Percentiles rank a stretch among this genome's conserved stretches.
Evolutionary conservation across 2,113 vertebrate species (phyloP).

Genomic region (Emberiza fucata): DNA sequence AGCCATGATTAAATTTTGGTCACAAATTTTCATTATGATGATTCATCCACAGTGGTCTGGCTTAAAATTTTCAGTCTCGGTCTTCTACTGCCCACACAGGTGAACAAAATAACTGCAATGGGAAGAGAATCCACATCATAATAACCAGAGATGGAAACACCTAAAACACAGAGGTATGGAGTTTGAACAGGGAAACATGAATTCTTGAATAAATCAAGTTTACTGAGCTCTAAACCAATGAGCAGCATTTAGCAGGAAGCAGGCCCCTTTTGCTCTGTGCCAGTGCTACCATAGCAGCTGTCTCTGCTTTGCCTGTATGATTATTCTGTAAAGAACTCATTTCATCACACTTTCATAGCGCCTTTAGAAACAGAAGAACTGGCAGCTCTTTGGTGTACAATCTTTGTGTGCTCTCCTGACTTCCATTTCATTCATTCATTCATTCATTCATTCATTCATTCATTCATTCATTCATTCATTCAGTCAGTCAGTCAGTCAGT

Average conservation of each 20-base stretch:
- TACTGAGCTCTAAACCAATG: neutral
- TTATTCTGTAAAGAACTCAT: neutral
- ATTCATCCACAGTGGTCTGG: neutral
- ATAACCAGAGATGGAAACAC: neutral
- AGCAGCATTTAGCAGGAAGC: neutral
- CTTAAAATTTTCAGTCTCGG: neutral
- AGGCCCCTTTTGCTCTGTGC: neutral
- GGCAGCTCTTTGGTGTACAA: fast-evolving
- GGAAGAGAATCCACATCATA: neutral
- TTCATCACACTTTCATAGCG: neutral
- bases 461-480: neutral
- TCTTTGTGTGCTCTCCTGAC: neutral
- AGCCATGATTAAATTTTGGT: neutral
- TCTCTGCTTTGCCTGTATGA: neutral
- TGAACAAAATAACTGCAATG: neutral
- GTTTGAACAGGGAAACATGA: neutral
- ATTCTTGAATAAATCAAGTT: neutral
- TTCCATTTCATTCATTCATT: neutral
- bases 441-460: neutral
- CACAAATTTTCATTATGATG: neutral
- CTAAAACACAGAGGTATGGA: neutral
- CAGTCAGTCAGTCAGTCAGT: neutral
- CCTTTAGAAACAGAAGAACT: neutral
- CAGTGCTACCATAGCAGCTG: neutral
- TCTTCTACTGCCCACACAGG: neutral